Conservation (phyloP, 92 coral and sea anemone species). For the Phenganax stokvisi region DNA sequence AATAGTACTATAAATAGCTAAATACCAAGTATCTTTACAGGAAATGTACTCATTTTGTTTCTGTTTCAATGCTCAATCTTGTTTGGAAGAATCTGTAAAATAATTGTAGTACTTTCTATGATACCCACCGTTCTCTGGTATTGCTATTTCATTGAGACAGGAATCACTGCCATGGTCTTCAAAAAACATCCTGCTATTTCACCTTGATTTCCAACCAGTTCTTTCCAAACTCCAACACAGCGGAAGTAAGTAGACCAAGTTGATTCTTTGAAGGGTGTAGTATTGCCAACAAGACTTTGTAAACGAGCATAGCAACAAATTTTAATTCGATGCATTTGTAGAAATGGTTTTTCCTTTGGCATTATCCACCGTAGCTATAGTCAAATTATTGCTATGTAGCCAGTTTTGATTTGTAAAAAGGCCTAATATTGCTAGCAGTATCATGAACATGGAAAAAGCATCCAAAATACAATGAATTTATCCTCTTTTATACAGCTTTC, state of each 20-base stretch:
- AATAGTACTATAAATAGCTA: no score
- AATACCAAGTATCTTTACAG: no score
- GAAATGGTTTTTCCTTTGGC: not conserved
- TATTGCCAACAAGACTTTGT: not conserved
- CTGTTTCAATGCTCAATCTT: conserved; percentile 1
- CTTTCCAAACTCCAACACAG: conserved; percentile 39
- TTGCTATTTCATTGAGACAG: conserved; percentile 3
- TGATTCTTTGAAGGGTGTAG: conserved; percentile 9
- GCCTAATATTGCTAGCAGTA: no score
- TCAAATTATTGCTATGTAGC: not conserved
- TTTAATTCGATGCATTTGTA: conserved; percentile 11
- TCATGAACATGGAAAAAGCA: no score
- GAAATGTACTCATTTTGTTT: not conserved
- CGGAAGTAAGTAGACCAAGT: conserved; percentile 31
- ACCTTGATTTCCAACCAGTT: conserved; percentile 19
- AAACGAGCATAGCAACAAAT: conserved; percentile 4
- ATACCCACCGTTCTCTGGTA: conserved; percentile 20
- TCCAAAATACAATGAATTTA: no score
- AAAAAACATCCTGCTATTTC: conserved; percentile 24
- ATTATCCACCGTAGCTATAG: not conserved
- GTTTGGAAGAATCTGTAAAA: conserved; percentile 26
- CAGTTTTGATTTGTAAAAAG: no score
- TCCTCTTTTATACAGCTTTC: no score
- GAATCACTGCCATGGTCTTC: conserved; percentile 11
- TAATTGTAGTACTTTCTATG: conserved; percentile 22